These are phyloP conservation scores for Platichthys stellatus DNA, from an alignment of 2,113 vertebrate species.

Conservation along the genomic window DNA sequence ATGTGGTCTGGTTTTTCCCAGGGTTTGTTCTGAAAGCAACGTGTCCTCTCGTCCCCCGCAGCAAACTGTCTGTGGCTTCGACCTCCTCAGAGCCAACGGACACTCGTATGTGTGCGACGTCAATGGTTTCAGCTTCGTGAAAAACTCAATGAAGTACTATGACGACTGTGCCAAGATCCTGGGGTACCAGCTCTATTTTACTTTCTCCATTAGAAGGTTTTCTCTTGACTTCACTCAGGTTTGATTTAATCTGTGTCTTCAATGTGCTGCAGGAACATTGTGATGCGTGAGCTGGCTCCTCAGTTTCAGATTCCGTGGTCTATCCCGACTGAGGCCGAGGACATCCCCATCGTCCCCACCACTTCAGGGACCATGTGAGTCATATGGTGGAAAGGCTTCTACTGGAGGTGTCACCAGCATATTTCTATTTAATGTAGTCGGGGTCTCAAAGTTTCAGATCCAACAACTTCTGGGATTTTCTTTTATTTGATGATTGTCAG, in stretches of 20 bases:
- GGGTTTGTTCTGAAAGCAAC: background rate
- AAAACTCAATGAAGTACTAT: slow-evolving; percentile 99
- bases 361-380: slow-evolving; percentile 99
- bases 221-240: no score
- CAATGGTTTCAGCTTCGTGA: slow-evolving; percentile 98
- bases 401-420: no score
- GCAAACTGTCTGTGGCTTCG: slow-evolving; percentile 99
- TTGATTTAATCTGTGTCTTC: no score
- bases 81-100: slow-evolving; percentile 95
- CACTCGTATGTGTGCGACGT: slow-evolving; percentile 98
- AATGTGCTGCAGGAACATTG: slow-evolving; percentile 86
- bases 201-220: background rate
- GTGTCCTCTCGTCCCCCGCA: slow-evolving; percentile 59
- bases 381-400: no score
- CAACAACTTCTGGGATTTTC: no score
- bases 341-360: slow-evolving; percentile 98
- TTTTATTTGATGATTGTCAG: no score
- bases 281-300: slow-evolving; percentile 97
- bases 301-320: slow-evolving; percentile 99
- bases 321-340: slow-evolving; percentile 97
- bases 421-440: no score
- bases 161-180: slow-evolving; percentile 99
- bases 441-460: no score
- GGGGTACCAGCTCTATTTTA: slow-evolving; percentile 80
- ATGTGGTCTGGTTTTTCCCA: background rate